A percentile compares a stretch with the other conserved stretches of the same genome.
Evolutionary conservation across 2,113 vertebrate genomes (phyloP).

Genomic region (Micronycteris hirsuta): DNA sequence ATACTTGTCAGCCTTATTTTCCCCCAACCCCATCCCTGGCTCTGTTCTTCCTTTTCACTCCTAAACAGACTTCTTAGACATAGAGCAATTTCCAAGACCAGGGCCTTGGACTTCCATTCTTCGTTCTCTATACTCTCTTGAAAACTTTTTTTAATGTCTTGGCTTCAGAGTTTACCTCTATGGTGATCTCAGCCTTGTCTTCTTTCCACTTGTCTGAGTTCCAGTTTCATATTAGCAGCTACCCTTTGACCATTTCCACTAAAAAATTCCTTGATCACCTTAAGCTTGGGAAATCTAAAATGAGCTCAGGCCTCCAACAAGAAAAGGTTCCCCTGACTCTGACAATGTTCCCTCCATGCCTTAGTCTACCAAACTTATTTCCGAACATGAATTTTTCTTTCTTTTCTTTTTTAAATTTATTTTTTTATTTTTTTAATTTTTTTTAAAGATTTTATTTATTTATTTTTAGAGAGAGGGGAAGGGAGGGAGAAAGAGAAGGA

Average conservation of each 20-base stretch:
- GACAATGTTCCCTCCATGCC: neutral
- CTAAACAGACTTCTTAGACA: neutral
- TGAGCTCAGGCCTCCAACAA: neutral
- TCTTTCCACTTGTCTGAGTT: slow-evolving; percentile 1
- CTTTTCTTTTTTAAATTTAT: too few relatives aligned
- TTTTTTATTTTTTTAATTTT: too few relatives aligned
- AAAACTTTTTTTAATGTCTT: neutral
- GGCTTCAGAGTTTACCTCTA: neutral
- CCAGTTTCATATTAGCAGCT: neutral
- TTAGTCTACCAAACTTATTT: neutral
- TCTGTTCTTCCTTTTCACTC: neutral
- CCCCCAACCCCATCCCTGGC: neutral
- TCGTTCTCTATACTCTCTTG: neutral
- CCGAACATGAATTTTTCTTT: neutral
- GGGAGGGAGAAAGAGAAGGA: too few relatives aligned
- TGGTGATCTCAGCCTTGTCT: neutral
- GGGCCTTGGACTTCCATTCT: neutral
- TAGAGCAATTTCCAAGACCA: neutral
- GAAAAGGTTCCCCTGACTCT: neutral
- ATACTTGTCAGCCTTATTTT: neutral
- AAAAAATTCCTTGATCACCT: neutral
- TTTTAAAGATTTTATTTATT: too few relatives aligned
- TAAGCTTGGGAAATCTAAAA: neutral
- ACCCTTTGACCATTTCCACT: neutral
- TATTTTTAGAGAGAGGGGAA: too few relatives aligned